Conservation (phyloP, 2,113 vertebrate genomes). For the Emydocephalus ijimae region DNA sequence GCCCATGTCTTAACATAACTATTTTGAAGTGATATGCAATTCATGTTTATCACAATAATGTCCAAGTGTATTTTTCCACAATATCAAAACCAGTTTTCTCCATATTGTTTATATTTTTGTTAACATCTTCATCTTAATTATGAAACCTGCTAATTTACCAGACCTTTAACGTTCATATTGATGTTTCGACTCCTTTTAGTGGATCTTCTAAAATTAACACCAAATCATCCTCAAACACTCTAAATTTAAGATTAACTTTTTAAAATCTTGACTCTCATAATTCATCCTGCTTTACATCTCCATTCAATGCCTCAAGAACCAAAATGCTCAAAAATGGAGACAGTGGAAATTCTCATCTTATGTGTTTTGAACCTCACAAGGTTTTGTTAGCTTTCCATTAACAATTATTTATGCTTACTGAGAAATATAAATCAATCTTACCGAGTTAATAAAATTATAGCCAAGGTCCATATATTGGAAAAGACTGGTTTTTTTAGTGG, state of each 20-base stretch:
- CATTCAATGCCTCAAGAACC: background rate
- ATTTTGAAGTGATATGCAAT: background rate
- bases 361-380: background rate
- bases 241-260: background rate
- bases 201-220: background rate
- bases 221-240: background rate
- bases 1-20: background rate
- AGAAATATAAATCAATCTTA: background rate
- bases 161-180: background rate
- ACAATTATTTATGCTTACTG: background rate
- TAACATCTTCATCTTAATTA: background rate
- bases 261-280: background rate
- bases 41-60: background rate
- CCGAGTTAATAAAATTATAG: background rate
- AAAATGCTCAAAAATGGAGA: background rate
- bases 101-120: background rate
- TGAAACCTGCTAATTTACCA: background rate
- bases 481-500: background rate
- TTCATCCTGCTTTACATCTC: background rate
- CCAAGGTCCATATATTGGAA: background rate
- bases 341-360: background rate
- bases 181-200: background rate
- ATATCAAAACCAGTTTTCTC: background rate
- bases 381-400: background rate
- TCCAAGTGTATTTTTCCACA: background rate